Evolutionary conservation across 2,113 vertebrate genomes (phyloP).

Genomic region (Siniperca knerii): DNA sequence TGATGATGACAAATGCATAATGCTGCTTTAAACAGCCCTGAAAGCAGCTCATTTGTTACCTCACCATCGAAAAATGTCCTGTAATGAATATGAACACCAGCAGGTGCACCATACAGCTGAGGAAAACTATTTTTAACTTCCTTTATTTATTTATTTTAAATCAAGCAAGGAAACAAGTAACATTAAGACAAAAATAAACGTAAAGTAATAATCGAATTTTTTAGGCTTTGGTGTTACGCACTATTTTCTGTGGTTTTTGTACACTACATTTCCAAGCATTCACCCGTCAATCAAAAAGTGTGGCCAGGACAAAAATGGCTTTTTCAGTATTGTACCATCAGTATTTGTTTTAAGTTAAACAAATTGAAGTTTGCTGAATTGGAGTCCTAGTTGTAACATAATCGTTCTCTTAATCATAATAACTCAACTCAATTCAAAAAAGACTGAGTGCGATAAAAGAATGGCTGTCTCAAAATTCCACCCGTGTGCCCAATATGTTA

Average conservation of each 20-base stretch:
- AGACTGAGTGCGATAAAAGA: too few species aligned
- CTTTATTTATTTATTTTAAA: background rate
- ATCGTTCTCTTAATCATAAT: too few species aligned
- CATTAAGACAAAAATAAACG: background rate
- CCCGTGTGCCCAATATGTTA: background rate
- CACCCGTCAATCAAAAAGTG: background rate
- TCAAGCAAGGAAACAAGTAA: background rate
- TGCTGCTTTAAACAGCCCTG: background rate
- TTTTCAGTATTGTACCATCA: too few species aligned
- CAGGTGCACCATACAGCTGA: background rate
- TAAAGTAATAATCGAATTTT: background rate
- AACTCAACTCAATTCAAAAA: too few species aligned
- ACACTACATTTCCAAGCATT: background rate
- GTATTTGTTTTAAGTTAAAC: too few species aligned
- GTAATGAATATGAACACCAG: background rate
- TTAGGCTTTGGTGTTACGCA: background rate
- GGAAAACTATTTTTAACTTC: background rate
- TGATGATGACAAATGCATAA: background rate
- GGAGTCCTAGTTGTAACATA: too few species aligned
- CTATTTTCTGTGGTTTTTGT: background rate
- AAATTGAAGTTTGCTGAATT: too few species aligned
- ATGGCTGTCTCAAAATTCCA: too few species aligned
- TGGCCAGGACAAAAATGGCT: too few species aligned
- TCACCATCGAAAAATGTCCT: background rate
- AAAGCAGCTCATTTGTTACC: slow-evolving; percentile 2